Percentiles rank a stretch among this genome's conserved stretches.
Evolutionary conservation across 2,888 invertebrate genomes (phyloP).

Genomic region (Eumacrocentrus americanus): DNA sequence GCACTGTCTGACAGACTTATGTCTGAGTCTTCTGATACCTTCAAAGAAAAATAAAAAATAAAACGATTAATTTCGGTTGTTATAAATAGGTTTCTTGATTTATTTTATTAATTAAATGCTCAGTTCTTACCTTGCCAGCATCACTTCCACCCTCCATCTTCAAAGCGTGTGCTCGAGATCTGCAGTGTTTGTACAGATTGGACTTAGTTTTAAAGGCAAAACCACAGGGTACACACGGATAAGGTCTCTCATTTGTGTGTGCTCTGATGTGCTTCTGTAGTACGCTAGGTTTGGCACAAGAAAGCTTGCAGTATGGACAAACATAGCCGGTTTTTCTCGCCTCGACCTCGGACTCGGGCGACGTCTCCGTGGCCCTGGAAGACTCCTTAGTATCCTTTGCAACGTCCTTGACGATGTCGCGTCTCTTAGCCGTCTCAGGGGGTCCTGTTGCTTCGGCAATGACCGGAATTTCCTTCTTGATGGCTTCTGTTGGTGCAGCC

Average conservation of each 20-base stretch:
- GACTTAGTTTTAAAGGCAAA: conserved; percentile 94
- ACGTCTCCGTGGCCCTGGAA: conserved; percentile 36
- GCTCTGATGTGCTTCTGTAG: conserved; percentile 92
- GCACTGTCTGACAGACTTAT: conserved; percentile 56
- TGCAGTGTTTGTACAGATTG: conserved; percentile 89
- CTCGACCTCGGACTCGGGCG: conserved; percentile 50
- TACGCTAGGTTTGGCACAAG: conserved; percentile 92
- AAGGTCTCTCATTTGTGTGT: conserved; percentile 91
- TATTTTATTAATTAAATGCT: no score
- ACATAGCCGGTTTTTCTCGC: conserved; percentile 72
- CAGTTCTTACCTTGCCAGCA: conserved; percentile 50
- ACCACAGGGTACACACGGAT: conserved; percentile 86
- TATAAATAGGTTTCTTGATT: background rate
- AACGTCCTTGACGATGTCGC: conserved; percentile 41
- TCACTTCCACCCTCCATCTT: conserved; percentile 69
- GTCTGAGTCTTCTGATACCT: conserved; percentile 58
- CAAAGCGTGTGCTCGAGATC: conserved; percentile 75
- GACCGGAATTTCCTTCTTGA: conserved; percentile 43
- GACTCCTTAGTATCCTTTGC: conserved; percentile 40
- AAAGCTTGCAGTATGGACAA: conserved; percentile 86
- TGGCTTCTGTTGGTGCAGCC: conserved; percentile 46
- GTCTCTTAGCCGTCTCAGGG: conserved; percentile 38
- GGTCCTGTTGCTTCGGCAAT: conserved; percentile 24
- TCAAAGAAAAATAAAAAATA: conserved; percentile 10
- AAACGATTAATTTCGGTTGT: no score